A percentile compares a stretch with the other conserved stretches of the same genome.
These are phyloP conservation scores for Platyscapa corneri DNA, from an alignment of 1,140 invertebrate species.

Conservation along the genomic window DNA sequence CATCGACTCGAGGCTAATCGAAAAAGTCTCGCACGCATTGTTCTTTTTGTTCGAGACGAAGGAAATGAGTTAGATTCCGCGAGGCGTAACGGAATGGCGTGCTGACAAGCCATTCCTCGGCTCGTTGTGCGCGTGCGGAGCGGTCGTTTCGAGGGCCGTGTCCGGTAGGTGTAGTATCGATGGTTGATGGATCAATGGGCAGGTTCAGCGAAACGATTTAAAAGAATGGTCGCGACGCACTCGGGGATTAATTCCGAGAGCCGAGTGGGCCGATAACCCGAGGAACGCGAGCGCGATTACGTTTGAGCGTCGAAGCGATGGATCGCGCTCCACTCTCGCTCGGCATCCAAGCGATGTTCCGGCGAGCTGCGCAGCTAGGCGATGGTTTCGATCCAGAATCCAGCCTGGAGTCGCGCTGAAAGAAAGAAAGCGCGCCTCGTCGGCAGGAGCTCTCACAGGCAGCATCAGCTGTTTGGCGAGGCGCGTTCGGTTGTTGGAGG, in stretches of 20 bases:
- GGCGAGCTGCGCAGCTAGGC: too few relatives aligned
- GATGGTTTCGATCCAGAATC: too few relatives aligned
- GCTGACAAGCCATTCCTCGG: background rate
- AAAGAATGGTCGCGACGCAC: background rate
- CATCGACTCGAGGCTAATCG: background rate
- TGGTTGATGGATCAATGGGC: slow-evolving; percentile 43
- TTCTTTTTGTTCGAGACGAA: background rate
- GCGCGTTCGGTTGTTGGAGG: background rate
- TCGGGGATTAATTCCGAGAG: slow-evolving; percentile 29
- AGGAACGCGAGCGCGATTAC: background rate
- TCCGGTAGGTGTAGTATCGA: slow-evolving; percentile 33
- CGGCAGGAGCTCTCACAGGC: too few relatives aligned
- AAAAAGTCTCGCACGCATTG: background rate
- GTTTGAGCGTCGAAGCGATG: background rate
- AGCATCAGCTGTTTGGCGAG: too few relatives aligned
- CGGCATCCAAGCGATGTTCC: too few relatives aligned
- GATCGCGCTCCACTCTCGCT: too few relatives aligned
- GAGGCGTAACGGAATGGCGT: slow-evolving; percentile 36
- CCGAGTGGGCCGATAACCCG: background rate
- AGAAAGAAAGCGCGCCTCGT: too few relatives aligned
- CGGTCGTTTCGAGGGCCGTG: background rate
- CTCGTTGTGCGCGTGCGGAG: background rate
- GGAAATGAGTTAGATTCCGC: slow-evolving; percentile 48
- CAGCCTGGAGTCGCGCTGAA: too few relatives aligned
- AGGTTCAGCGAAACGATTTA: slow-evolving; percentile 46